phyloP scores from a whole-genome alignment of 2,113 vertebrate genomes.

The Neomonachus schauinslandi region DNA sequence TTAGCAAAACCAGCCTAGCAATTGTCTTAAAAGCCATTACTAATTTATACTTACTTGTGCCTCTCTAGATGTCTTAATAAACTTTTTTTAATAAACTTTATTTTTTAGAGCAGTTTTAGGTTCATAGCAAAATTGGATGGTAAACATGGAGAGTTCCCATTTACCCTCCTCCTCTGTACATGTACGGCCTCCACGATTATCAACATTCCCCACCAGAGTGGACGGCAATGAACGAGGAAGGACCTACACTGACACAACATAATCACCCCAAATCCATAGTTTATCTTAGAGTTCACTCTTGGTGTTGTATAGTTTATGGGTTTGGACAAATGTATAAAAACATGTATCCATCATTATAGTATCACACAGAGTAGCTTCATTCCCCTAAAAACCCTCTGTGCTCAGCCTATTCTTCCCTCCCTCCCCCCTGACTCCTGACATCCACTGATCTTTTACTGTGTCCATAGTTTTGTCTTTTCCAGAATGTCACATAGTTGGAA shows the following conservation, averaged over 20 bases:
- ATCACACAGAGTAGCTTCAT: neutral
- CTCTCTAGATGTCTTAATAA: neutral
- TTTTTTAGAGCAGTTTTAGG: neutral
- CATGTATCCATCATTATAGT: no score
- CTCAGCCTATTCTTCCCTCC: no score
- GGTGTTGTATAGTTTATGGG: neutral
- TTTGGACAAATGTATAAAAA: neutral
- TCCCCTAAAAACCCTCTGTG: neutral
- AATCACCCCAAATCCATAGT: neutral
- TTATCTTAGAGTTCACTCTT: neutral
- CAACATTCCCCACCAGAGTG: neutral
- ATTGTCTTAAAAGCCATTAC: neutral
- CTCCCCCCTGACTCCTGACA: neutral
- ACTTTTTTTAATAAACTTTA: neutral
- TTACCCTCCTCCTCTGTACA: accelerated
- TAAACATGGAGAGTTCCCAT: neutral
- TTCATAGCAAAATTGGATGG: neutral
- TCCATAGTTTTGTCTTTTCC: neutral
- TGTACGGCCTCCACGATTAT: no score
- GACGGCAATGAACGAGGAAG: neutral
- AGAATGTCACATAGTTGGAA: neutral
- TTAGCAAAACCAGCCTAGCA: neutral
- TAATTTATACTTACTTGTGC: neutral
- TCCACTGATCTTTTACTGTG: neutral
- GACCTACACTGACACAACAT: no score